These are phyloP conservation scores for Laticauda laticaudata DNA, from an alignment of 2,113 vertebrate species.

Conservation along the genomic window DNA sequence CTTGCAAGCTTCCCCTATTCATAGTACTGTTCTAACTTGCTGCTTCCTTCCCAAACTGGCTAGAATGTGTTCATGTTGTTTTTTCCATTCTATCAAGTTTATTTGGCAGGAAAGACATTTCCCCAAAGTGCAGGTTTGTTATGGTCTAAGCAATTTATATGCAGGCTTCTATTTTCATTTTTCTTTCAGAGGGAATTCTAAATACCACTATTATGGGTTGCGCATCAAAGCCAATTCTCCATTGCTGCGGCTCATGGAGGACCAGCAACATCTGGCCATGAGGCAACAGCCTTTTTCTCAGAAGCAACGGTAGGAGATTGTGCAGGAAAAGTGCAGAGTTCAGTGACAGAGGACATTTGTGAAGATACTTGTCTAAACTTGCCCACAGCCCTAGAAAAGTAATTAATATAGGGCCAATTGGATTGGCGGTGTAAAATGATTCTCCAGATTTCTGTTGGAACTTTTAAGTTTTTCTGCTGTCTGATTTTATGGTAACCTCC, in stretches of 20 bases:
- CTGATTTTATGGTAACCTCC: neutral
- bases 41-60: neutral
- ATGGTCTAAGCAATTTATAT: neutral
- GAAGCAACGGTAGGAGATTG: conserved; percentile 80
- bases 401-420: too few species aligned
- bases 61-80: neutral
- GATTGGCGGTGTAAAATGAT: neutral
- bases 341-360: neutral
- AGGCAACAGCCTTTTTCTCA: conserved; percentile 91
- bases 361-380: neutral
- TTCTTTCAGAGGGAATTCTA: conserved; percentile 84
- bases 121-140: neutral
- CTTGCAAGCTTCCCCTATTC: neutral
- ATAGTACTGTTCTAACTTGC: neutral
- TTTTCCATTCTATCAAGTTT: neutral
- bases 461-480: neutral
- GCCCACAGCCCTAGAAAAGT: neutral
- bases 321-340: too few species aligned
- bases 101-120: neutral
- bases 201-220: conserved; percentile 93
- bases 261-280: conserved; percentile 91
- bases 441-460: neutral
- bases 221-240: conserved; percentile 89
- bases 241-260: conserved; percentile 85
- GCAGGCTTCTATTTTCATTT: neutral